A percentile compares a stretch with the other conserved stretches of the same genome.
Conservation (phyloP, 2,113 vertebrate genomes). For the Tachycineta bicolor region DNA sequence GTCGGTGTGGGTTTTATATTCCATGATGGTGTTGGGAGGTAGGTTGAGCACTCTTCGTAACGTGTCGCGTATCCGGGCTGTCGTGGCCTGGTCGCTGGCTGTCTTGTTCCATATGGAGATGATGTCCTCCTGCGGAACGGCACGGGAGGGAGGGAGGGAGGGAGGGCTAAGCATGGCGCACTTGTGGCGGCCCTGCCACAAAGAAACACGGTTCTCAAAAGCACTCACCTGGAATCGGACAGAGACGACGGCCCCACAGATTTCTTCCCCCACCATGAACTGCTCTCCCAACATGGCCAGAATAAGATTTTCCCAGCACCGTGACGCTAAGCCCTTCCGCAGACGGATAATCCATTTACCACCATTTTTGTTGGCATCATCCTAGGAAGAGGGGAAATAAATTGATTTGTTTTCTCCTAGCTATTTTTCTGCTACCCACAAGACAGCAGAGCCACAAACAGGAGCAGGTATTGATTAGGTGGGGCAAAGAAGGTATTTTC, state of each 20-base stretch:
- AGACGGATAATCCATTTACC: conserved; percentile 87
- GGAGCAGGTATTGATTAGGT: conserved; percentile 29
- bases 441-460: neutral
- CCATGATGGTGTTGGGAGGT: conserved; percentile 88
- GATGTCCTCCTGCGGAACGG: conserved; percentile 76
- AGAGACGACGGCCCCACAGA: conserved; percentile 85
- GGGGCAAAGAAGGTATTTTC: conserved; percentile 5
- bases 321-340: conserved; percentile 82
- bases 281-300: conserved; percentile 85
- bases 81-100: conserved; percentile 85
- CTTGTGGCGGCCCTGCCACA: neutral
- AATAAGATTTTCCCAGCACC: conserved; percentile 86
- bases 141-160: neutral
- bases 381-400: conserved; percentile 65
- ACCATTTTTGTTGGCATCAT: conserved; percentile 87
- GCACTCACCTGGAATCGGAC: conserved; percentile 82
- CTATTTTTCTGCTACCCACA: neutral
- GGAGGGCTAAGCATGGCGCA: neutral
- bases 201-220: neutral
- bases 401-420: conserved; percentile 29
- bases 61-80: conserved; percentile 83
- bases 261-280: conserved; percentile 86
- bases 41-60: conserved; percentile 84
- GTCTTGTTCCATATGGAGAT: conserved; percentile 89
- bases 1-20: conserved; percentile 87